A percentile compares a stretch with the other conserved stretches of the same genome.
These are phyloP conservation scores for Plebejus anna DNA, from an alignment of 2,888 invertebrate genomes.

Conservation along the genomic window DNA sequence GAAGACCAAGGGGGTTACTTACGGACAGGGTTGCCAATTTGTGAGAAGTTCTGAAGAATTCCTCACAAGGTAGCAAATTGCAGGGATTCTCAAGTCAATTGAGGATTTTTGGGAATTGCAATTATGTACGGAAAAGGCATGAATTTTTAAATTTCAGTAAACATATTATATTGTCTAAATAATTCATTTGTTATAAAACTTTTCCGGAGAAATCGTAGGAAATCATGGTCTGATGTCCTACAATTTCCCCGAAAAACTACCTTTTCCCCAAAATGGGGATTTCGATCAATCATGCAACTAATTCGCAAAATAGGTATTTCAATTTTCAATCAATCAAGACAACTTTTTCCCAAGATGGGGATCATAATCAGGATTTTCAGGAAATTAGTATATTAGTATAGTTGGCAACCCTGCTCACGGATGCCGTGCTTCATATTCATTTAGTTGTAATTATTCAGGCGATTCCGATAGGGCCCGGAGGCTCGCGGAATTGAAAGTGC, in stretches of 20 bases:
- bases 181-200: neutral
- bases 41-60: neutral
- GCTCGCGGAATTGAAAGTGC: slow-evolving; percentile 14
- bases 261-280: too few species aligned
- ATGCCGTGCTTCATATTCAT: slow-evolving; percentile 30
- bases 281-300: too few species aligned
- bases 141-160: too few species aligned
- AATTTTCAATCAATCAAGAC: too few species aligned
- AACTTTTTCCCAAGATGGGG: neutral
- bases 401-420: slow-evolving; percentile 24
- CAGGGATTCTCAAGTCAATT: neutral
- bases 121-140: too few species aligned
- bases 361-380: neutral
- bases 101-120: too few species aligned
- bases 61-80: neutral
- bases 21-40: neutral
- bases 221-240: neutral
- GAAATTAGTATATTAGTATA: neutral
- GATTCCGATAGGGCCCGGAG: slow-evolving; percentile 10
- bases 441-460: slow-evolving; percentile 24
- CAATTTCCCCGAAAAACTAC: too few species aligned
- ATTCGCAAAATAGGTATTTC: too few species aligned
- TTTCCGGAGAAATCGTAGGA: neutral
- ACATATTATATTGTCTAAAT: too few species aligned
- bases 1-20: neutral